Evolutionary conservation across 2,888 invertebrate genomes (phyloP), one percentile per base, ranked within the genome.

Genomic region (Baronia brevicornis): DNA sequence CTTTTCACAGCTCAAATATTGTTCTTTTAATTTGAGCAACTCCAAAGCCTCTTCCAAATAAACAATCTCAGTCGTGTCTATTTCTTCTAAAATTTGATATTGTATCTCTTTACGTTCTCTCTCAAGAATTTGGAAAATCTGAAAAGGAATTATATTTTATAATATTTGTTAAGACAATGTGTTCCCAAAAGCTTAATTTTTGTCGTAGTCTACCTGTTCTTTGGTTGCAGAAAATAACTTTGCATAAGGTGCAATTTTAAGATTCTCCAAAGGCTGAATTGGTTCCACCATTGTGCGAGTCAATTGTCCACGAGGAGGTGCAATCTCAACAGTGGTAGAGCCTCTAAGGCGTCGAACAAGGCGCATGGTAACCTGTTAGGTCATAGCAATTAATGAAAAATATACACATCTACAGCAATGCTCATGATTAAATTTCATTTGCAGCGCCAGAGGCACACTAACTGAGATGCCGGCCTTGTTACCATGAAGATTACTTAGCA

Each of bases 281-380:
- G 60, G 46, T n/a, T 55, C 43, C 2, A 59, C 47, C 3, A 48
- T 41, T 1, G 44, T 22, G 2, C 87, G 87, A 2, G 88, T 88
- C 33, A 55, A 71, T 68, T 46, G 77, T 58, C 58, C 91, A 55
- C 65, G 87, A 62, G 64, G 49, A 62, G 90, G 69, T 60, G 88
- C 70, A 75, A 87, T 44, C 87, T 88, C 71, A 74, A 90, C 93
- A 84, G 91, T 60, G 75, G 82, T 63, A 1, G 86, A 85, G 5
- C 90, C 91, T 36, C 90, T 89, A 43, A 91, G 87, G n/a, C 95
- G 89, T 44, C 91, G 90, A 91, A 98, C 97, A 48, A 98, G 78
- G 42, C 91, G 91, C 84, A 98, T 89, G 31, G 70, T 67, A 25
- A 84, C 71, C 84, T 78, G 38, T 1, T 41, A n/a, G n/a, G n/a